Conservation (phyloP, 2,888 invertebrate species). For the Drosophila subquinaria region DNA sequence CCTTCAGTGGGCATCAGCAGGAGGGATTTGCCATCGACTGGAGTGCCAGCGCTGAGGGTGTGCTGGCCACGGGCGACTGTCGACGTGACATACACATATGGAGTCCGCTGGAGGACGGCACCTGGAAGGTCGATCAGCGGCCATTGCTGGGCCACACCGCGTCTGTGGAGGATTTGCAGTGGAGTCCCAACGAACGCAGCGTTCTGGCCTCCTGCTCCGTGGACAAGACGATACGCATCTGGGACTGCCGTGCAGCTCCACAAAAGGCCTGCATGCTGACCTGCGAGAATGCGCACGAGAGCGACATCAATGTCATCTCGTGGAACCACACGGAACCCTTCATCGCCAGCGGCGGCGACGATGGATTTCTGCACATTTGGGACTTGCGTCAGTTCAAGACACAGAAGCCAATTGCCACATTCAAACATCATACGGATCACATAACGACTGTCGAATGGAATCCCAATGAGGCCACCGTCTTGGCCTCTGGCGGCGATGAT, state of each 20-base stretch:
- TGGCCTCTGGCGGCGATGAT: constrained; percentile 97
- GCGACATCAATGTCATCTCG: constrained; percentile 98
- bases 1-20: constrained; percentile 95
- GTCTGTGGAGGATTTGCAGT: constrained; percentile 99
- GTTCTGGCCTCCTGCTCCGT: constrained; percentile 96
- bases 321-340: constrained; percentile 98
- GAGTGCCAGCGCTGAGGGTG: constrained; percentile 92
- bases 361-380: constrained; percentile 97
- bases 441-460: constrained; percentile 99
- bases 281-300: constrained; percentile 93
- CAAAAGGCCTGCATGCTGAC: constrained; percentile 96
- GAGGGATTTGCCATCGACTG: constrained; percentile 99
- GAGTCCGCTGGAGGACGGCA: constrained; percentile 91
- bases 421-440: constrained; percentile 97
- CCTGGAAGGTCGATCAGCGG: constrained; percentile 96
- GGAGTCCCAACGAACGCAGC: constrained; percentile 98
- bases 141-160: constrained; percentile 94
- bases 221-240: constrained; percentile 96
- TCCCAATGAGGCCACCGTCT: constrained; percentile 95
- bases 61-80: constrained; percentile 97
- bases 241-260: constrained; percentile 96
- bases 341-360: constrained; percentile 97
- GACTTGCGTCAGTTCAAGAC: constrained; percentile 94
- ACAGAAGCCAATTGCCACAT: constrained; percentile 94
- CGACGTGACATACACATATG: constrained; percentile 96